phyloP scores from a whole-genome alignment of 2,888 invertebrate species.

The Eugnorisma glareosa region DNA sequence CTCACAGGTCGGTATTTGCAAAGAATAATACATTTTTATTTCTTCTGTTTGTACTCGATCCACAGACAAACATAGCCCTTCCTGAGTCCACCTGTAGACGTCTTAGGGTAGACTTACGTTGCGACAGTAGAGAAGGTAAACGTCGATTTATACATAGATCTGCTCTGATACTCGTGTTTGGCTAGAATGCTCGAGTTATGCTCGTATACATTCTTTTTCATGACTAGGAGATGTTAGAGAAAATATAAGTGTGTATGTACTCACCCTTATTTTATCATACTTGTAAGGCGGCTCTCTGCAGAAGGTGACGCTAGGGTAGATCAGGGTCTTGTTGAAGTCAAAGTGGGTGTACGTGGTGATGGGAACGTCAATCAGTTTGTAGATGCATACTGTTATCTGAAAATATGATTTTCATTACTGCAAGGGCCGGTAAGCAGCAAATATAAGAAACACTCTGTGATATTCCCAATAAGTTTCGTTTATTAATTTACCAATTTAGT shows the following conservation, averaged over 20 bases:
- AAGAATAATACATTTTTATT: not conserved
- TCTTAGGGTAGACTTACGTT: not conserved
- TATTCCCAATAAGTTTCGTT: not conserved
- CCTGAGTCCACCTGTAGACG: not conserved
- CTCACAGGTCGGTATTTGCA: too few relatives aligned
- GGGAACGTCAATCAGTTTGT: slow-evolving; percentile 91
- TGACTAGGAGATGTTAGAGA: too few relatives aligned
- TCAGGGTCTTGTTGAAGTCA: slow-evolving; percentile 92
- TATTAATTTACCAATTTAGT: too few relatives aligned
- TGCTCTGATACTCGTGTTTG: not conserved
- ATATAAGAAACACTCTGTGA: not conserved
- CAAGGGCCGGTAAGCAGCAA: not conserved
- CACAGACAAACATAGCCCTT: not conserved
- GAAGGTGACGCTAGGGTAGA: slow-evolving; percentile 93
- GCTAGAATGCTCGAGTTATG: not conserved
- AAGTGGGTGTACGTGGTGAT: slow-evolving; percentile 93
- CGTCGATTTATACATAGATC: not conserved
- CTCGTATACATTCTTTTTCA: not conserved
- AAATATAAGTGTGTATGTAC: slow-evolving; percentile 42
- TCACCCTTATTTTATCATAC: slow-evolving; percentile 89
- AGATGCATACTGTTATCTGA: slow-evolving; percentile 91
- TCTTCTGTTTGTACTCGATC: not conserved
- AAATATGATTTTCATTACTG: not conserved
- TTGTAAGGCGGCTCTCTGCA: slow-evolving; percentile 93
- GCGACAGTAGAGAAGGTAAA: not conserved